Conservation (phyloP, 2,797 vertebrate species). For the Periophthalmus magnuspinnatus region DNA sequence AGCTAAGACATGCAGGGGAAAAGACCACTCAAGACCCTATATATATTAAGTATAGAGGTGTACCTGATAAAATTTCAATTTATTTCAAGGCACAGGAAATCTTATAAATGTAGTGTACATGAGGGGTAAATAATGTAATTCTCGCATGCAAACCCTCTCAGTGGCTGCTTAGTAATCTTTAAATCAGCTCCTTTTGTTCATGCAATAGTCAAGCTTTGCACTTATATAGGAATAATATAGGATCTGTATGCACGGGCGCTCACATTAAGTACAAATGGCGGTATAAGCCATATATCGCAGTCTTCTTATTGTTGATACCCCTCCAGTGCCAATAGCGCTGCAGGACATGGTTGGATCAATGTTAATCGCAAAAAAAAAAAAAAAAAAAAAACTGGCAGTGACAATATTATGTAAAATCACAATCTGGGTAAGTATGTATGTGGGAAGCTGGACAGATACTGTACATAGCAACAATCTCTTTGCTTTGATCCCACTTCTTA, state of each 20-base stretch:
- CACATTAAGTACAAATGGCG: constrained; percentile 31
- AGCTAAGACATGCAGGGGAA: background rate
- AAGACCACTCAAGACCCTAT: background rate
- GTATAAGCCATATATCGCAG: constrained; percentile 10
- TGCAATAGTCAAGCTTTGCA: constrained; percentile 29
- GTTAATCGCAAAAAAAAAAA: constrained; percentile 31
- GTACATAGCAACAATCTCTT: constrained; percentile 57
- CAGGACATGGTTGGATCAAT: constrained; percentile 30
- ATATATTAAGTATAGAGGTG: background rate
- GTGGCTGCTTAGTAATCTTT: constrained; percentile 16
- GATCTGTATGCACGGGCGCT: constrained; percentile 26
- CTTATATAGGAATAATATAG: constrained; percentile 26
- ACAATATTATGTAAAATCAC: constrained; percentile 48
- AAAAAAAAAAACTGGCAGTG: constrained; percentile 40
- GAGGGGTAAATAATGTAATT: constrained; percentile 9
- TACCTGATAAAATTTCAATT: background rate
- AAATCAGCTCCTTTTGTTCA: constrained; percentile 23
- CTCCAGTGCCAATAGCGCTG: constrained; percentile 23
- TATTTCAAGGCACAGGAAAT: background rate
- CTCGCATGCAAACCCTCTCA: constrained; percentile 8
- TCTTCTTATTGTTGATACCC: constrained; percentile 23
- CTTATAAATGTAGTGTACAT: background rate
- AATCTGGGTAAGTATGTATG: constrained; percentile 41
- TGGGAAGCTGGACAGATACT: constrained; percentile 31
- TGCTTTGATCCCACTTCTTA: constrained; percentile 67